Evolutionary conservation across 2,797 vertebrate genomes (phyloP).

Genomic region (Pangasius krempfi): DNA sequence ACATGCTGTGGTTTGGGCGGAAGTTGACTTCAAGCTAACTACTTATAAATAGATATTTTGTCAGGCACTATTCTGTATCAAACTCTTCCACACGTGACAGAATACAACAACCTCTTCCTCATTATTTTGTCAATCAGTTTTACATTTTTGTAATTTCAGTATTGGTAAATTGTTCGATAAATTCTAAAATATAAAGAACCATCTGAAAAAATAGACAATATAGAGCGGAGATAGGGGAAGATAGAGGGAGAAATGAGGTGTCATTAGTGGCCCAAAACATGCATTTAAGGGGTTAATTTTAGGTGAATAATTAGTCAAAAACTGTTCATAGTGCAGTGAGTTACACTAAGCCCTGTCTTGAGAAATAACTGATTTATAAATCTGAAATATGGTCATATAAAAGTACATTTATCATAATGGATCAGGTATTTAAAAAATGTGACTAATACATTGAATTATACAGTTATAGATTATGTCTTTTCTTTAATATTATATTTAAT

Average conservation of each 20-base stretch:
- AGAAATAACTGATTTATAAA: no score
- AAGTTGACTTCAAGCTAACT: background rate
- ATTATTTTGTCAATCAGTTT: background rate
- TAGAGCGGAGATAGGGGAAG: background rate
- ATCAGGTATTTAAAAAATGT: background rate
- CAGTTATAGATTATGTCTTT: background rate
- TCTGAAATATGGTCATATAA: background rate
- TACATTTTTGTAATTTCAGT: background rate
- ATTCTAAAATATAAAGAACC: background rate
- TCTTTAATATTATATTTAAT: background rate
- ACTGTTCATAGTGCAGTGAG: background rate
- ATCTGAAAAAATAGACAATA: background rate
- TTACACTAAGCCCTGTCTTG: background rate
- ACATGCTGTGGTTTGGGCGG: background rate
- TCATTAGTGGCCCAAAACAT: background rate
- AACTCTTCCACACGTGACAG: background rate
- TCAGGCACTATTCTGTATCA: background rate
- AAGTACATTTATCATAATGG: background rate
- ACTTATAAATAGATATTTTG: background rate
- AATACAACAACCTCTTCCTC: background rate
- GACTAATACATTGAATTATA: background rate
- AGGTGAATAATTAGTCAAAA: background rate
- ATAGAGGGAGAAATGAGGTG: background rate
- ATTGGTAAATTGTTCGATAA: background rate
- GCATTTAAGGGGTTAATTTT: background rate